Conservation (phyloP, 2,888 invertebrate species). For the Eulithis prunata region DNA sequence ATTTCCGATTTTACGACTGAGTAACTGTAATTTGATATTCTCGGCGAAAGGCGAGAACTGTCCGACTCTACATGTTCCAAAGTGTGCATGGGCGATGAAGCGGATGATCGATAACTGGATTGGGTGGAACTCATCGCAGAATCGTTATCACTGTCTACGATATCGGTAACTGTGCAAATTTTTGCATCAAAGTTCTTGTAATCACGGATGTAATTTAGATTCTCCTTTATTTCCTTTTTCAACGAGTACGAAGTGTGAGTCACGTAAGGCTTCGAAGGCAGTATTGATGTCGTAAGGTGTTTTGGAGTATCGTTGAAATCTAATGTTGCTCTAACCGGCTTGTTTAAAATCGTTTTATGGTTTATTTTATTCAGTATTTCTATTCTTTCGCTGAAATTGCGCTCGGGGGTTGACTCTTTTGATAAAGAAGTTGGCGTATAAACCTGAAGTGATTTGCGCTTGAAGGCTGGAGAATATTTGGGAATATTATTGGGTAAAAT, state of each 20-base stretch:
- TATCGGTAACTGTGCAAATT: slow-evolving; percentile 76
- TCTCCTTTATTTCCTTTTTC: slow-evolving; percentile 65
- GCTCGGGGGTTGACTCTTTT: slow-evolving; percentile 79
- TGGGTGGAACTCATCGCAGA: slow-evolving; percentile 94
- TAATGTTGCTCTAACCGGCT: slow-evolving; percentile 57
- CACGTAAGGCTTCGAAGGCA: slow-evolving; percentile 51
- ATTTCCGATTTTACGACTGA: slow-evolving; percentile 74
- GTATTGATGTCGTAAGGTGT: slow-evolving; percentile 48
- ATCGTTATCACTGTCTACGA: slow-evolving; percentile 92
- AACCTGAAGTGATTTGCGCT: slow-evolving; percentile 89
- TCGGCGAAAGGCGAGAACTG: slow-evolving; percentile 80
- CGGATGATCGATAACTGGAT: slow-evolving; percentile 90
- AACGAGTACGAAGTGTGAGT: slow-evolving; percentile 48
- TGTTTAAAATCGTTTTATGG: slow-evolving; percentile 54
- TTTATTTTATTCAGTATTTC: slow-evolving; percentile 60
- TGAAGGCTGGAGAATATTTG: slow-evolving; percentile 93
- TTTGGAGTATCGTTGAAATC: slow-evolving; percentile 59
- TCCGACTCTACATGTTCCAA: slow-evolving; percentile 84
- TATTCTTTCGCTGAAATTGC: slow-evolving; percentile 65
- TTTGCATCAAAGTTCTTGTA: slow-evolving; percentile 77
- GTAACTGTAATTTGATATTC: slow-evolving; percentile 73
- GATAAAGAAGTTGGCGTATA: slow-evolving; percentile 79
- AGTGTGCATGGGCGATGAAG: slow-evolving; percentile 90
- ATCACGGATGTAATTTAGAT: slow-evolving; percentile 62
- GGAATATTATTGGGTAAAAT: slow-evolving; percentile 85